Percentiles rank a stretch among this genome's conserved stretches.
These are phyloP conservation scores for Tachysurus vachellii DNA, from an alignment of 2,113 vertebrate genomes.

Conservation along the genomic window DNA sequence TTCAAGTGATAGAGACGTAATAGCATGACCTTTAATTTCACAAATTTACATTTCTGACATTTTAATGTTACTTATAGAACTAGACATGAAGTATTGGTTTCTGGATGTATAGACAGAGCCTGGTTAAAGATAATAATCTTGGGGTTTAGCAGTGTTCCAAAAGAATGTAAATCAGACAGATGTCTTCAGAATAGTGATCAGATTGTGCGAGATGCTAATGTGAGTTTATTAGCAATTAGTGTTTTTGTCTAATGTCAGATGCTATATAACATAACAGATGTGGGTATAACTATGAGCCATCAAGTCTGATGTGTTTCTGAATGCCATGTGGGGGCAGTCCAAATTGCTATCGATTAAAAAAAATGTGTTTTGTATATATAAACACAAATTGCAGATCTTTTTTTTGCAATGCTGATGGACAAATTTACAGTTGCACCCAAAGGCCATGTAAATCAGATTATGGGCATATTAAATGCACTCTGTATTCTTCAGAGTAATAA, in stretches of 20 bases:
- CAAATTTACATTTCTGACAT: constrained; percentile 13
- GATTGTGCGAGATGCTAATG: not conserved
- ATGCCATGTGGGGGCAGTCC: not conserved
- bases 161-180: not conserved
- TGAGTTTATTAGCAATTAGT: not conserved
- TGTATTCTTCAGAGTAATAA: not conserved
- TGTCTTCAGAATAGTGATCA: not conserved
- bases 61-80: constrained; percentile 2
- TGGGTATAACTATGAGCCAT: constrained; percentile 19
- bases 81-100: not conserved
- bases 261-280: constrained; percentile 19
- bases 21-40: not conserved
- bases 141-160: not conserved
- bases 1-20: not conserved
- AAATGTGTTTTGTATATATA: not conserved
- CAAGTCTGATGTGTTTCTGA: constrained; percentile 7
- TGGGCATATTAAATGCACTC: not conserved
- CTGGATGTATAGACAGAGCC: not conserved
- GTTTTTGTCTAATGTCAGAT: constrained; percentile 23
- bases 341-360: constrained; percentile 5
- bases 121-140: not conserved
- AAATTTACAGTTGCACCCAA: not conserved
- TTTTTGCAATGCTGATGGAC: not conserved
- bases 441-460: not conserved
- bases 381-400: not conserved